A percentile compares a stretch with the other conserved stretches of the same genome.
Evolutionary conservation across 1,140 invertebrate genomes (phyloP).

Genomic region (Centruroides sculpturatus): DNA sequence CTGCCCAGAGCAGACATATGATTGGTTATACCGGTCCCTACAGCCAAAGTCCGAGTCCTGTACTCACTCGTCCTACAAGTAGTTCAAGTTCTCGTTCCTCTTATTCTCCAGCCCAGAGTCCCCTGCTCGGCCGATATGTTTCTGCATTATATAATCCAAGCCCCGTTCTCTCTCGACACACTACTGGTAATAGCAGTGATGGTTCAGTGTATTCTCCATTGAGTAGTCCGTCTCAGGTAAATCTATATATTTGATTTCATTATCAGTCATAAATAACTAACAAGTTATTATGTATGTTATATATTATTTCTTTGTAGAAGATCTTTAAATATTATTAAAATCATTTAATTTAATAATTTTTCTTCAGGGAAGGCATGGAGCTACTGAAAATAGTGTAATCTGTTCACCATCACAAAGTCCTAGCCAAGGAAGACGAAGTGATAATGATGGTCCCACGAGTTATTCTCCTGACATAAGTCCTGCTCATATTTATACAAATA

Average conservation of each 20-base stretch:
- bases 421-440: slow-evolving; percentile 4
- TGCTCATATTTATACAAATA: slow-evolving; percentile 1
- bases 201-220: slow-evolving; percentile 13
- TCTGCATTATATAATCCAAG: slow-evolving; percentile 14
- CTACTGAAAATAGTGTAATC: slow-evolving; percentile 4
- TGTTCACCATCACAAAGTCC: slow-evolving; percentile 12
- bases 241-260: background rate
- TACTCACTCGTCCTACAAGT: slow-evolving; percentile 14
- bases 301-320: background rate
- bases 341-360: too few species aligned
- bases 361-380: slow-evolving; percentile 8
- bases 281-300: too few species aligned
- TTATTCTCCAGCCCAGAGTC: slow-evolving; percentile 63
- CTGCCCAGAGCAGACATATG: slow-evolving; percentile 5
- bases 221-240: slow-evolving; percentile 10
- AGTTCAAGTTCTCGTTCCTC: slow-evolving; percentile 17
- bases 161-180: slow-evolving; percentile 15
- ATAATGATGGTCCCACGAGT: background rate
- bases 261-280: background rate
- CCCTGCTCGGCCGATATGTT: slow-evolving; percentile 36
- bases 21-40: slow-evolving; percentile 11
- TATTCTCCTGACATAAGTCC: slow-evolving; percentile 8
- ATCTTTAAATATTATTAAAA: too few species aligned
- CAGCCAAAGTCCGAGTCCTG: slow-evolving; percentile 14
- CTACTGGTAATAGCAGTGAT: slow-evolving; percentile 15